A percentile compares a stretch with the other conserved stretches of the same genome.
Conservation (phyloP, 2,888 invertebrate species). For the Lasioglossum villosulum region DNA sequence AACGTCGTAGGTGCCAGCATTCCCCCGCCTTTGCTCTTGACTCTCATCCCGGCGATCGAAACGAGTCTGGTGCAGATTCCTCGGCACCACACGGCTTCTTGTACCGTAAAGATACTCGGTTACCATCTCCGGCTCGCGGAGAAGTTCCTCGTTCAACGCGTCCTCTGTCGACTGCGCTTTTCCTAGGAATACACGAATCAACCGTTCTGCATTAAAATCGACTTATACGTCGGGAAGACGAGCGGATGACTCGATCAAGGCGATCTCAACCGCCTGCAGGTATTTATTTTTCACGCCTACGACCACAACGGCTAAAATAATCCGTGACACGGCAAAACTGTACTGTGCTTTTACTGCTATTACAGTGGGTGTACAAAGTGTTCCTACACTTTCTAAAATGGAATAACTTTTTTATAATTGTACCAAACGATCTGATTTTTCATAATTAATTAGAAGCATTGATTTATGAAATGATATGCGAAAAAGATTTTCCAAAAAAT, state of each 20-base stretch:
- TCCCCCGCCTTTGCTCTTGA: constrained; percentile 72
- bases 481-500: too few species aligned
- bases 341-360: too few species aligned
- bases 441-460: too few species aligned
- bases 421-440: too few species aligned
- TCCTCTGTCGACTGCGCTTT: constrained; percentile 83
- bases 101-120: constrained; percentile 86
- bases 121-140: constrained; percentile 86
- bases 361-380: too few species aligned
- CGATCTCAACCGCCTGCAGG: too few species aligned
- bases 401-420: too few species aligned
- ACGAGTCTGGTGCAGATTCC: constrained; percentile 84
- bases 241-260: background rate
- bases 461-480: too few species aligned
- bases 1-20: constrained; percentile 75
- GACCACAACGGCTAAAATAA: background rate
- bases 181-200: constrained; percentile 70
- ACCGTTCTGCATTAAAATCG: background rate
- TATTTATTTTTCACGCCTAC: background rate
- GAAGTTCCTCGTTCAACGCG: constrained; percentile 84
- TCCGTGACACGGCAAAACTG: background rate
- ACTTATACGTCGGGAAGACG: background rate
- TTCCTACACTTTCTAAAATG: too few species aligned
- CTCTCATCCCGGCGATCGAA: constrained; percentile 80
- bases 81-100: constrained; percentile 85